These are phyloP conservation scores for Chymomyza amoena DNA, from an alignment of 2,888 invertebrate genomes.

Conservation along the genomic window DNA sequence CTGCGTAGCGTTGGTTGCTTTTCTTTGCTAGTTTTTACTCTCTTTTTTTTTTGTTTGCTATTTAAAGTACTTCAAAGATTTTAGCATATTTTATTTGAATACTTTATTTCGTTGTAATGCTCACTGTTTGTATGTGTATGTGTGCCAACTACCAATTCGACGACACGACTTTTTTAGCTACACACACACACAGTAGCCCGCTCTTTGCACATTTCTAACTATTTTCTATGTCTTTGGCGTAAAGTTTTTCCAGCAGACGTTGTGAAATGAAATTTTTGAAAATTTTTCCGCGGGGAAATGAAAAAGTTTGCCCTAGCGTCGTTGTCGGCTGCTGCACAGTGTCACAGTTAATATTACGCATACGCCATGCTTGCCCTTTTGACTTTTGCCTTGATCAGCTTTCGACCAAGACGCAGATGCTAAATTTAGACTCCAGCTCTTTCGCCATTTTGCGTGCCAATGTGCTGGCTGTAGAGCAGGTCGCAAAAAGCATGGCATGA, in stretches of 20 bases:
- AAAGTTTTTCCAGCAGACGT: conserved; percentile 66
- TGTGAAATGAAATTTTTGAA: conserved; percentile 73
- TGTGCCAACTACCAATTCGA: conserved; percentile 39
- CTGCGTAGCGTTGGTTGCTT: conserved; percentile 47
- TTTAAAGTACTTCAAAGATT: conserved; percentile 74
- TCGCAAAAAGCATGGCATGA: conserved; percentile 49
- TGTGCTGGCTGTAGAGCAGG: conserved; percentile 37
- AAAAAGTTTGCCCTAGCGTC: conserved; percentile 67
- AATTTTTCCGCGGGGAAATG: conserved; percentile 75
- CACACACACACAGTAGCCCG: conserved; percentile 4
- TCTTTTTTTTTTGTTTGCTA: conserved; percentile 58
- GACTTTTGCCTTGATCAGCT: conserved; percentile 49
- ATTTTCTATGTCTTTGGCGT: conserved; percentile 70
- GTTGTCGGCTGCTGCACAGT: conserved; percentile 45
- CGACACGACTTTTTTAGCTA: conserved; percentile 64
- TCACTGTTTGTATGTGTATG: conserved; percentile 27
- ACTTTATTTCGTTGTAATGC: conserved; percentile 70
- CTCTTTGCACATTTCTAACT: conserved; percentile 53
- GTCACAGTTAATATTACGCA: conserved; percentile 68
- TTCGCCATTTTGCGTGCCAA: conserved; percentile 55
- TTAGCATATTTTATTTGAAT: conserved; percentile 74
- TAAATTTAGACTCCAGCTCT: background rate
- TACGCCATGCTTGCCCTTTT: conserved; percentile 67
- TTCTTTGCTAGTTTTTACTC: conserved; percentile 15
- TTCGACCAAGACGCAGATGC: background rate